Percentiles rank a stretch among this genome's conserved stretches.
phyloP scores from a whole-genome alignment of 1,140 invertebrate species.

The Aphelenchoides besseyi region DNA sequence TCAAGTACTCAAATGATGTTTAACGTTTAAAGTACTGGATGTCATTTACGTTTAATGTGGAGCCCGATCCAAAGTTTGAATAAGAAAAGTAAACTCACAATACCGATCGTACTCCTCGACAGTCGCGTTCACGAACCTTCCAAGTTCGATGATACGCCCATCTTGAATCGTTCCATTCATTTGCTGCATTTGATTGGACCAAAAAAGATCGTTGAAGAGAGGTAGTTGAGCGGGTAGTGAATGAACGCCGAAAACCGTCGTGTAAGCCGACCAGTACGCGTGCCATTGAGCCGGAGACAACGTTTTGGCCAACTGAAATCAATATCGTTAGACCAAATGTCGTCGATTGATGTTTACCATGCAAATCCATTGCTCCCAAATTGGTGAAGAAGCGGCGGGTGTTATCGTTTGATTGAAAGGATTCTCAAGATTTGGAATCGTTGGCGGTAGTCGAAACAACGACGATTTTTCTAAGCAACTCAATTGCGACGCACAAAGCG shows the following conservation, averaged over 20 bases:
- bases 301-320: neutral
- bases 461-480: neutral
- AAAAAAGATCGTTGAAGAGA: neutral
- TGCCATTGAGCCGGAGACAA: conserved; percentile 1
- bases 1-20: neutral
- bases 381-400: neutral
- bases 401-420: neutral
- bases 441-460: neutral
- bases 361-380: conserved; percentile 10
- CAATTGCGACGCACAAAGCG: neutral
- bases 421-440: neutral
- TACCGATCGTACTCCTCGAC: neutral
- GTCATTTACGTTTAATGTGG: too few species aligned
- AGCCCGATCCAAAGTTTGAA: neutral
- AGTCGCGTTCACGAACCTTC: neutral
- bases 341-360: too few species aligned
- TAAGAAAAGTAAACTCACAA: neutral
- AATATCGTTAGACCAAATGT: too few species aligned
- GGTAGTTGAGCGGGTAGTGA: neutral
- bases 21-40: neutral
- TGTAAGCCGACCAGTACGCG: neutral
- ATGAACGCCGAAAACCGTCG: neutral
- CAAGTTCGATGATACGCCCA: neutral
- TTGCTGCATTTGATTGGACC: conserved; percentile 9
- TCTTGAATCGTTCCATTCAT: neutral